Conservation (phyloP, 2,113 vertebrate species). For the Epinephelus lanceolatus region DNA sequence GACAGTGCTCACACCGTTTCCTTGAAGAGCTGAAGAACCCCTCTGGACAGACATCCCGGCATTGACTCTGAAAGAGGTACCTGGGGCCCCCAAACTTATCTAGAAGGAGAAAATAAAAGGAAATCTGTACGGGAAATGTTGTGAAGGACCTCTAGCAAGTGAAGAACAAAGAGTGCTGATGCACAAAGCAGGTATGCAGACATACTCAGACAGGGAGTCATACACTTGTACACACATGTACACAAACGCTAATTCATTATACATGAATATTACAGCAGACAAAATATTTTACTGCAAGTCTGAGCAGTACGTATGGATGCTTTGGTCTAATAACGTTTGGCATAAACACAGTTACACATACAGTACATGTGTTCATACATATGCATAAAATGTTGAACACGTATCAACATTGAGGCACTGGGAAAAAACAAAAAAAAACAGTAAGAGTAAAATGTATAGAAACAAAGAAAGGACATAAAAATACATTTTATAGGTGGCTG, state of each 20-base stretch:
- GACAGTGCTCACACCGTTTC: conserved; percentile 85
- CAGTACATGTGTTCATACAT: neutral
- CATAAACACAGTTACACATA: neutral
- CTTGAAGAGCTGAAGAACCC: conserved; percentile 76
- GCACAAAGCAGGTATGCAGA: conserved; percentile 27
- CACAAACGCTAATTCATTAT: neutral
- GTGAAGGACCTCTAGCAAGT: neutral
- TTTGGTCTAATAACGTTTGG: neutral
- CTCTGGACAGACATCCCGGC: conserved; percentile 86
- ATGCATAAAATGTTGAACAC: too few species aligned
- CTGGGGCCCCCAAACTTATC: conserved; percentile 81
- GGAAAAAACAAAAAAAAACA: too few species aligned
- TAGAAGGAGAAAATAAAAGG: conserved; percentile 60
- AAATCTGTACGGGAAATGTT: neutral
- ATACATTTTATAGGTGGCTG: too few species aligned
- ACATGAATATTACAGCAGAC: neutral
- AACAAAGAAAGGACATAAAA: too few species aligned
- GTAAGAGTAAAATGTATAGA: too few species aligned
- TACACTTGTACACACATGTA: neutral
- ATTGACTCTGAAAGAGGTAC: conserved; percentile 87
- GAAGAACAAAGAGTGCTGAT: neutral
- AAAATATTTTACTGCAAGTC: conserved; percentile 1
- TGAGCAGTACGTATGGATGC: neutral
- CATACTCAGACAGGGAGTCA: conserved; percentile 13
- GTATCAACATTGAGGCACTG: too few species aligned